These are phyloP conservation scores for Peromyscus aztecus DNA, from an alignment of 2,797 vertebrate genomes.

Conservation along the genomic window DNA sequence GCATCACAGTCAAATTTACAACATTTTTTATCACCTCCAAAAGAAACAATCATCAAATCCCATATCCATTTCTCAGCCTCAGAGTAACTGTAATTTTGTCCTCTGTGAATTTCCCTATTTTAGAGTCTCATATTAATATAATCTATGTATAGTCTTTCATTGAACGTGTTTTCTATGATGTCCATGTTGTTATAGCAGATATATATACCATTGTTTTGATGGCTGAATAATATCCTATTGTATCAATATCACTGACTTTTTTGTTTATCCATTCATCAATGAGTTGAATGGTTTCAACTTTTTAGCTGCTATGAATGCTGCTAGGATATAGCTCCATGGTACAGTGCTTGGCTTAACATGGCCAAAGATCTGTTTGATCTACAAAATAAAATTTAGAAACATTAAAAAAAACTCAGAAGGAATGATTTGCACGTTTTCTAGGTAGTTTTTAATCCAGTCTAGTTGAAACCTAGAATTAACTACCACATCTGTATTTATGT, in stretches of 20 bases:
- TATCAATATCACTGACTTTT: not conserved
- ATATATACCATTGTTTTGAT: not conserved
- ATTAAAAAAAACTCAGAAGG: not conserved
- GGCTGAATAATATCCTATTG: not conserved
- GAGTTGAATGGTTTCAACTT: not conserved
- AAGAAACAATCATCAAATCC: not conserved
- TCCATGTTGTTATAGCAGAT: not conserved
- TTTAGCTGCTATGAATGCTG: not conserved
- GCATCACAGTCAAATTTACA: not conserved
- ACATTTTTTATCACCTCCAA: not conserved
- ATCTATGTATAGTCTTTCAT: not conserved
- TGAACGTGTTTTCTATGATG: not conserved
- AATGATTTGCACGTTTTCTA: not conserved
- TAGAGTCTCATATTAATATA: not conserved
- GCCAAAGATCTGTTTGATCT: not conserved
- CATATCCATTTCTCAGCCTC: not conserved
- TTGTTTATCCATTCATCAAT: not conserved
- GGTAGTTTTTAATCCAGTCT: not conserved
- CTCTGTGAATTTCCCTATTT: not conserved
- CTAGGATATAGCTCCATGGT: not conserved
- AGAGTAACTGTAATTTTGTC: not conserved
- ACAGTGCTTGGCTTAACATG: not conserved
- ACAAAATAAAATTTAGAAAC: not conserved
- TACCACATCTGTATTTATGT: not conserved
- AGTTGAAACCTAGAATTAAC: not conserved